Evolutionary conservation across 2,797 vertebrate genomes (phyloP), one percentile per base, ranked within the genome.

Genomic region (Falco rusticolus): DNA sequence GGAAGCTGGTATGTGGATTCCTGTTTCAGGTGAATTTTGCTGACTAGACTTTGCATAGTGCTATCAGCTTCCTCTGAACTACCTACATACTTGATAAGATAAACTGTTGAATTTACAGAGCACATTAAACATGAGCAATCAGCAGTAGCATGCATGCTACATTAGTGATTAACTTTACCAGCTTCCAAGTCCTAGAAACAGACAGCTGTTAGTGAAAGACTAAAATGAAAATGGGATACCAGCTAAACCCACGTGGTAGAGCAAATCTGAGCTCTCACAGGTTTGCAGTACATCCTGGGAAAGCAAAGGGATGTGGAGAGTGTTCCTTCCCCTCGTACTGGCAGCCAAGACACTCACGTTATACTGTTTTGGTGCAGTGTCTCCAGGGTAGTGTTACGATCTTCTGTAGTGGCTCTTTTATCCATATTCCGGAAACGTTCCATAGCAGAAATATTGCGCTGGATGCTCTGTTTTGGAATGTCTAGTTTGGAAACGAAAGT

Each of bases 401-500:
- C 99, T 93, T 99, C 99, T 0, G 99, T 99, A 33, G 99, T 99
- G 97, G 99, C 99, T 97, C 99, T 98, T 98, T 99, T 99, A 92
- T 99, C 99, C 99, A 99, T 99, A 98, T 99, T 99, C 85, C 99
- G 99, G 98, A 99, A 99, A 97, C 99, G 99, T 70, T 99, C 99
- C 99, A 99, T 99, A 90, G 99, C 99, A 0, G 99, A 99, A 97
- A 99, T 99, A 91, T 99, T 99, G 97, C 99, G 99, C 95, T 99
- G 99, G 96, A 99, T 99, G 96, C 99, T 99, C 98, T 99, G 99
- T 97, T 99, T 99, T 45, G 99, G 99, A 95, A 99, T 98, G 98
- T 99, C 99, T 18, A 99, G 98, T 97, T 99, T 99, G 24, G 99
- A 99, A 96, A 99, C 98, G 64, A 99, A 99, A 59, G 98, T 99